Base-by-base conservation (phyloP, 2,113 vertebrate genomes). In the Ictalurus punctatus region DNA sequence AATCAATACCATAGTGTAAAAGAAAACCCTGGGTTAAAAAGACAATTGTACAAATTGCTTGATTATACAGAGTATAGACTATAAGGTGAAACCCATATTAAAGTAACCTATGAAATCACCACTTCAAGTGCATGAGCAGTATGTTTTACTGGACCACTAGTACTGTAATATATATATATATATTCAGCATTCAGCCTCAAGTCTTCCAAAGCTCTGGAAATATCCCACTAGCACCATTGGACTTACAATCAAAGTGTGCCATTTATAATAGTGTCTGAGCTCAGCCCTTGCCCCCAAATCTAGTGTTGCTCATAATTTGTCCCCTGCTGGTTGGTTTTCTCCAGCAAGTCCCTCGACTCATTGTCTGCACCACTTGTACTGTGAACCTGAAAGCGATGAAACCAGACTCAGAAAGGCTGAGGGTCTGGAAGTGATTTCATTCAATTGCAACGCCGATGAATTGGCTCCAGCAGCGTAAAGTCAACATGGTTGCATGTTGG, bases 361-460 rank as follows among this genome's bases (percentile, higher is more conserved):
- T 76, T 81, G 71, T 76, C 67, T 82, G 76, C 21, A 76, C 92
- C 91, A 81, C 44, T 88, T 61, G 40, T 88, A 59, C 81, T 3
- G 93, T 94, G 93, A 93, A 92, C 85, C 90, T 92, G 82, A 61
- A 48, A 88, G 92, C 88, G 91, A 95, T 95, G 94, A 96, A 95
- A 93, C 95, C 94, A 95, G 92, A 89, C 93, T 95, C 67, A 71
- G 93, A 95, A 94, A 89, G 1, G 90, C 91, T 90, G 71, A 0
- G 91, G 89, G 95, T 94, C 96, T 97, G 96, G 96, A 97, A 97
- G 94, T 97, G 97, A 98, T 96, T 98, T 96, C 94, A 96, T 84
- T 92, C 91, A 96, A 91, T 94, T 95, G 93, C 93, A 96, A 97
- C 96, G 95, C 94, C 93, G 93, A 96, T 97, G 96, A 96, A 97